Base-by-base conservation (phyloP, 1,140 invertebrate genomes). In the Anoplolepis gracilipes region DNA sequence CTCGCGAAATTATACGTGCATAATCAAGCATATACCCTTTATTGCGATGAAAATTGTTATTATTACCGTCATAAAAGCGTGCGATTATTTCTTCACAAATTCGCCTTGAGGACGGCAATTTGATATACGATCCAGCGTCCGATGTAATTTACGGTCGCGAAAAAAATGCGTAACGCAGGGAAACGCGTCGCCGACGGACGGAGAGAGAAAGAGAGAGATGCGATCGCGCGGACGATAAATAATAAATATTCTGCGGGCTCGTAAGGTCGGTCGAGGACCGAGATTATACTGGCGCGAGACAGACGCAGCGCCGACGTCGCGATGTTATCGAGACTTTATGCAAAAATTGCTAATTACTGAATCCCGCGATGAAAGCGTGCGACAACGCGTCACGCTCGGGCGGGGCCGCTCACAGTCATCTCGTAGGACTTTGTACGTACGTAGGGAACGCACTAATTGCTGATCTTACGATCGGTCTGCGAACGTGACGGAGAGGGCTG, bases 161-260 rank as follows among this genome's bases (percentile, higher is more conserved):
- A 73, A 72, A 81, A 59, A 73, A 61, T 82, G 78, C 67, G 78
- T 61, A 82, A 82, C 78, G 67, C 16, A 49, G 67, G 13, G 67
- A 72, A 72, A 82, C 78, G 46, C 3, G 67, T 73, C 67, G 78
- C 78, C 67, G 67, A 11, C 36, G 53, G 53, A 36, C 33, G 53
- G n/a, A n/a, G n/a, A n/a, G n/a, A n/a, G n/a, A n/a, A n/a, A n/a
- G n/a, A n/a, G n/a, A 46, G 53, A 59, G 53, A 46, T 62, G 62
- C 82, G 55, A 79, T 88, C 88, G 87, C 84, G 70, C 78, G 73
- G 81, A 90, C 85, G 81, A 78, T 91, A 88, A 91, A 76, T 91
- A 88, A 91, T 89, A 91, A 92, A 90, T 92, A 91, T 91, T 91
- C 91, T 86, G 67, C 67, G 72, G 75, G 84, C 92, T 91, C 91